Percentiles rank a stretch among this genome's conserved stretches.
phyloP scores from a whole-genome alignment of 2,113 vertebrate genomes.

The Alaudala cheleensis region DNA sequence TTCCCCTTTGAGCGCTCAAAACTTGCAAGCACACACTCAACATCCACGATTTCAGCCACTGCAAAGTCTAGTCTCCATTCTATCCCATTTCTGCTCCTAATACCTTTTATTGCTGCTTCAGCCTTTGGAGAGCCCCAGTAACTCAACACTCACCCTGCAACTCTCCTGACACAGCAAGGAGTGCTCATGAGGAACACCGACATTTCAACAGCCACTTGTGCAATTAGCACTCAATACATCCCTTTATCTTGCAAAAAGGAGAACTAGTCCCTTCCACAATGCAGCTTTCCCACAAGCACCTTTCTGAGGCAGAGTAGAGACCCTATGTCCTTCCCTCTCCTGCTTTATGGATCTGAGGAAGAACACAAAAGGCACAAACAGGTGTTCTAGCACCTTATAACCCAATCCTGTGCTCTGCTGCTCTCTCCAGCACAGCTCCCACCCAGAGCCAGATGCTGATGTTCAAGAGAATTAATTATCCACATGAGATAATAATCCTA shows the following conservation, averaged over 20 bases:
- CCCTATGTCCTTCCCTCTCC: rapidly evolving
- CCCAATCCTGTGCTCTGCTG: not conserved
- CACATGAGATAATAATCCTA: not conserved
- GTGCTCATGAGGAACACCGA: rapidly evolving
- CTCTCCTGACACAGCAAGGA: not conserved
- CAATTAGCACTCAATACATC: not conserved
- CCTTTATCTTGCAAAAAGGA: not conserved
- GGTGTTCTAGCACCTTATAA: conserved; percentile 2
- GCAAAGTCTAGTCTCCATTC: not conserved
- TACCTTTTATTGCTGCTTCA: not conserved
- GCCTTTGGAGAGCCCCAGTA: not conserved
- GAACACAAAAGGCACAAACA: not conserved
- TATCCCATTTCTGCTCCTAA: not conserved
- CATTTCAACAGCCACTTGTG: not conserved
- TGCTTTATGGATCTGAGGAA: not conserved
- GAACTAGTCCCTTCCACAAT: not conserved
- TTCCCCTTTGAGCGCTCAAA: not conserved
- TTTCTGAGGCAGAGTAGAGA: not conserved
- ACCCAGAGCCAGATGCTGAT: conserved; percentile 20
- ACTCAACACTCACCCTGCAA: not conserved
- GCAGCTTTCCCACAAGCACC: not conserved
- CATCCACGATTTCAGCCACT: not conserved
- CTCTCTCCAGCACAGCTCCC: not conserved
- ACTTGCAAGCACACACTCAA: not conserved
- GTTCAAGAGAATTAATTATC: conserved; percentile 14